Conservation (phyloP, 1,140 invertebrate species). For the Aphaenogaster rudis region DNA sequence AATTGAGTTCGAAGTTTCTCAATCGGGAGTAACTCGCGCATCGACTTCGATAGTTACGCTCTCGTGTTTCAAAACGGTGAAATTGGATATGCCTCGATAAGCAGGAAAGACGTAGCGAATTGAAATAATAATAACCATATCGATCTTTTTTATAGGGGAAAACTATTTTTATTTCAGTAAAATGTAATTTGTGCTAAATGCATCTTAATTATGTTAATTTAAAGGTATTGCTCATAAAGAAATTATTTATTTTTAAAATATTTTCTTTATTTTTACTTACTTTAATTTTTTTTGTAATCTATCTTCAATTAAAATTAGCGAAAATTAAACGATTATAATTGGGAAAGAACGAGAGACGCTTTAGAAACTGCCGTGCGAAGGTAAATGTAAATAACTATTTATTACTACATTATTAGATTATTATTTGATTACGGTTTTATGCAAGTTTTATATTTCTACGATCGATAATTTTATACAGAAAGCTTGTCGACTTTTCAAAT, state of each 20-base stretch:
- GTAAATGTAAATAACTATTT: background rate
- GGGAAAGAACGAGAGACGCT: background rate
- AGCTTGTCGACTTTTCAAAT: background rate
- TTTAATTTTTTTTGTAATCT: background rate
- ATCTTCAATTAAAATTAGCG: background rate
- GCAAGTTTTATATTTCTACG: background rate
- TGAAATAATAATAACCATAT: slow-evolving; percentile 5
- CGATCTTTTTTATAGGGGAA: background rate
- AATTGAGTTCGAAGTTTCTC: slow-evolving; percentile 51
- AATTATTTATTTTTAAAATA: background rate
- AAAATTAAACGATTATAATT: background rate
- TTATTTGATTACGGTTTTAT: background rate
- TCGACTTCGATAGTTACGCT: background rate
- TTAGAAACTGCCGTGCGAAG: background rate
- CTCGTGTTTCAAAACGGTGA: background rate
- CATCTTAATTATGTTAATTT: background rate
- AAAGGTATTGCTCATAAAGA: background rate
- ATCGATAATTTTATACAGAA: background rate
- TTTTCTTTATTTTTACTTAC: background rate
- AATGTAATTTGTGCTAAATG: background rate
- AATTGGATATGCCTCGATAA: slow-evolving; percentile 16
- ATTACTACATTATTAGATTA: background rate
- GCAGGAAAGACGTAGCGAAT: background rate
- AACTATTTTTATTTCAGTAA: background rate
- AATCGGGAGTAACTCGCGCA: slow-evolving; percentile 45